Evolutionary conservation across 2,113 vertebrate species (phyloP).

Genomic region (Paramormyrops kingsleyae): DNA sequence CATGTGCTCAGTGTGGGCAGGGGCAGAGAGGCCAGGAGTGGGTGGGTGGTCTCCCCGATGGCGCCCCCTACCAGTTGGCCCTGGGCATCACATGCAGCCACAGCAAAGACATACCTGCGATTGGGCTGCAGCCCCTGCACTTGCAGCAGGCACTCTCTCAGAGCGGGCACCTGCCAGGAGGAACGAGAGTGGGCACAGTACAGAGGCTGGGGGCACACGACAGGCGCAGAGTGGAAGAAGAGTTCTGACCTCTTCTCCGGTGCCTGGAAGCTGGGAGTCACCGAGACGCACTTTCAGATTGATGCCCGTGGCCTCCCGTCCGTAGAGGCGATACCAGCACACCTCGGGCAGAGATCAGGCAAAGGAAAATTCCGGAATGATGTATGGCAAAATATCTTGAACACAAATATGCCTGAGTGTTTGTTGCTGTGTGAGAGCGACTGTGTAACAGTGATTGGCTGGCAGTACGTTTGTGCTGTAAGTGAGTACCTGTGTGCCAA

Average conservation of each 20-base stretch:
- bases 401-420: background rate
- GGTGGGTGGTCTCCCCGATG: constrained; percentile 72
- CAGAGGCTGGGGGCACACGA: background rate
- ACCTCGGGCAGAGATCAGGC: constrained; percentile 52
- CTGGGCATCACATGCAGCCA: constrained; percentile 75
- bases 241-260: constrained; percentile 73
- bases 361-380: background rate
- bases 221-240: background rate
- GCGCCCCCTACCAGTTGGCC: constrained; percentile 72
- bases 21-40: constrained; percentile 74
- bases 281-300: constrained; percentile 78
- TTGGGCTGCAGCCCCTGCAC: constrained; percentile 75
- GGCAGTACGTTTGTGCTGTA: background rate
- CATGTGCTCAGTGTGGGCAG: constrained; percentile 69
- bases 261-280: constrained; percentile 69
- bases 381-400: background rate
- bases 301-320: constrained; percentile 59
- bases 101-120: constrained; percentile 85
- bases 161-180: constrained; percentile 68
- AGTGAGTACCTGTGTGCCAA: constrained; percentile 65
- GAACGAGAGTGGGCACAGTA: constrained; percentile 19
- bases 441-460: background rate
- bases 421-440: background rate
- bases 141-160: constrained; percentile 64
- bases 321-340: constrained; percentile 81